phyloP scores from a whole-genome alignment of 2,888 invertebrate species.

The Caenorhabditis afra region DNA sequence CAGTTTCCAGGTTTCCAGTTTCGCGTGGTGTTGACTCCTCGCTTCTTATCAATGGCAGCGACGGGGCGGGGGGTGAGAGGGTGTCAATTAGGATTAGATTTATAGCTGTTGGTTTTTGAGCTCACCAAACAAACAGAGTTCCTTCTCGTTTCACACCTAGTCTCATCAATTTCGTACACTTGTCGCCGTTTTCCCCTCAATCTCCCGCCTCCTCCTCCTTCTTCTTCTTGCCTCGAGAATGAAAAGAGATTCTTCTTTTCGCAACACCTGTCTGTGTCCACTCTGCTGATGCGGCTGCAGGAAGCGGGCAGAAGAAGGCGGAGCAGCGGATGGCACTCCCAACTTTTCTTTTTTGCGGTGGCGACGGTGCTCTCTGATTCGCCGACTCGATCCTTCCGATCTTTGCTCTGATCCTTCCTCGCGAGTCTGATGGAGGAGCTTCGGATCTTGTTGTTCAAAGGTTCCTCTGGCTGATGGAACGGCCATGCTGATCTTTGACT shows the following conservation, averaged over 20 bases:
- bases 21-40: constrained; percentile 14
- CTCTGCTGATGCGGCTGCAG: too few species aligned
- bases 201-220: constrained; percentile 4
- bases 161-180: constrained; percentile 43
- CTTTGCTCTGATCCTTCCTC: too few species aligned
- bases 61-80: too few species aligned
- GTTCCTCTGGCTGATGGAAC: too few species aligned
- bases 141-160: constrained; percentile 36
- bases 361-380: too few species aligned
- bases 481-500: neutral
- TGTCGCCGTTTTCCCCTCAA: constrained; percentile 14
- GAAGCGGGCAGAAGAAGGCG: neutral
- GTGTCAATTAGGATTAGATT: constrained; percentile 36
- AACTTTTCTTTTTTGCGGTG: neutral
- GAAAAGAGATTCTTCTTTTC: constrained; percentile 4
- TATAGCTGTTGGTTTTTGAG: constrained; percentile 34
- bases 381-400: too few species aligned
- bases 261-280: constrained; percentile 19
- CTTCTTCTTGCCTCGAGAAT: neutral
- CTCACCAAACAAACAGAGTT: constrained; percentile 36
- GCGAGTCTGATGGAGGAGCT: too few species aligned
- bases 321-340: constrained; percentile 7
- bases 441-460: too few species aligned
- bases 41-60: constrained; percentile 22
- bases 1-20: constrained; percentile 14